These are phyloP conservation scores for Intellagama lesueurii DNA, from an alignment of 2,797 vertebrate species.

Conservation along the genomic window DNA sequence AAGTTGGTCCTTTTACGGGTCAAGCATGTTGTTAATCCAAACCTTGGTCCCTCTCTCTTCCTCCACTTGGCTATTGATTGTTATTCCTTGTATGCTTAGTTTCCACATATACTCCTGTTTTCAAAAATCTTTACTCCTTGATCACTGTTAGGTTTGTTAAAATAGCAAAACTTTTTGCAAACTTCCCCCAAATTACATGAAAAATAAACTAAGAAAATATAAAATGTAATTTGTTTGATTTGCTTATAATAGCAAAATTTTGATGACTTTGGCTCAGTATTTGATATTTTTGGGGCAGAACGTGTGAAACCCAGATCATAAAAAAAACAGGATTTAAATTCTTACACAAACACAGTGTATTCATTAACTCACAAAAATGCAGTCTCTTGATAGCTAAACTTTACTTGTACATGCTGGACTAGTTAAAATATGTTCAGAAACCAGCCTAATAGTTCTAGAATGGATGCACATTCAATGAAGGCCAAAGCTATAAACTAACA, in stretches of 20 bases:
- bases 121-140: neutral
- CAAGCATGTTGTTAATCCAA: neutral
- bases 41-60: neutral
- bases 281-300: slow-evolving; percentile 11
- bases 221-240: slow-evolving; percentile 9
- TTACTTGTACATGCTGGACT: slow-evolving; percentile 6
- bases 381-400: slow-evolving; percentile 16
- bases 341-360: slow-evolving; percentile 1
- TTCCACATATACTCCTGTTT: neutral
- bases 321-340: neutral
- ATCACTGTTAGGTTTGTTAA: neutral
- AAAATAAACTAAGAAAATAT: neutral
- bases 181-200: neutral
- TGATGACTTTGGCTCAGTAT: neutral
- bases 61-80: too few species aligned
- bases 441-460: neutral
- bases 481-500: slow-evolving; percentile 26
- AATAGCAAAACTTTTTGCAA: neutral
- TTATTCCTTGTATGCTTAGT: neutral
- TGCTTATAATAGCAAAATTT: slow-evolving; percentile 2
- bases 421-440: slow-evolving; percentile 21
- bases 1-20: neutral
- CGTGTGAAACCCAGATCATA: neutral
- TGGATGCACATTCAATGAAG: slow-evolving; percentile 6
- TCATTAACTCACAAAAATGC: slow-evolving; percentile 6